Base-by-base conservation (phyloP, 2,888 invertebrate species). In the Hedya salicella region DNA sequence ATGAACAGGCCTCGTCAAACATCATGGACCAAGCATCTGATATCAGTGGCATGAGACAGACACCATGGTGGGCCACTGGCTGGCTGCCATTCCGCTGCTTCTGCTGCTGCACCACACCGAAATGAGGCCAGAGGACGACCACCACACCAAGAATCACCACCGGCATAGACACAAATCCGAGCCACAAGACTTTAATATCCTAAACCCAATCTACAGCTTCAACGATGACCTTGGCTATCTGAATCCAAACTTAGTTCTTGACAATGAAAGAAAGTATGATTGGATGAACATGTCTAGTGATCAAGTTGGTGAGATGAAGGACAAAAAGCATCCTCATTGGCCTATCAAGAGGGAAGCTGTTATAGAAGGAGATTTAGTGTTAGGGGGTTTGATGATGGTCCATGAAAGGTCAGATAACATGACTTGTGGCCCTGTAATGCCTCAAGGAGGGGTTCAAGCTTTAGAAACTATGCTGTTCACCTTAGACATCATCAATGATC, bases 371-470 rank as follows among this genome's bases (percentile, higher is more conserved):
- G 96, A 98, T 79, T 92, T 98, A 49, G 94, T 97, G 8, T 93
- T 98, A 1, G 98, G 98, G 4, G 98, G 98, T 0, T 89, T 98
- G 52, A 98, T 98, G 97, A 98, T 98, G 93, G 93, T 98, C 0
- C 98, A 98, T 82, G 98, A 98, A 78, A 92, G 98, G 21, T 96
- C 97, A 73, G 98, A 98, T 75, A 95, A 94, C 52, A 94, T 96
- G 80, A 97, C 96, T 1, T 98, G 98, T 79, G 98, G 98, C 0
- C 97, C 96, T 0, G 96, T 98, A 48, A 98, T 98, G 98, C 97
- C 97, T 0, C 98, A 98, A 86, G 98, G 98, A 1, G 96, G 96
- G 0, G 95, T 96, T 5, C 96, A 96, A 78, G 98, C 98, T 0
- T 88, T 98, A 70, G 98, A 98, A 82, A 96, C 96, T 0, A 98